phyloP scores from a whole-genome alignment of 2,888 invertebrate genomes.

The Cremastinae sp. region DNA sequence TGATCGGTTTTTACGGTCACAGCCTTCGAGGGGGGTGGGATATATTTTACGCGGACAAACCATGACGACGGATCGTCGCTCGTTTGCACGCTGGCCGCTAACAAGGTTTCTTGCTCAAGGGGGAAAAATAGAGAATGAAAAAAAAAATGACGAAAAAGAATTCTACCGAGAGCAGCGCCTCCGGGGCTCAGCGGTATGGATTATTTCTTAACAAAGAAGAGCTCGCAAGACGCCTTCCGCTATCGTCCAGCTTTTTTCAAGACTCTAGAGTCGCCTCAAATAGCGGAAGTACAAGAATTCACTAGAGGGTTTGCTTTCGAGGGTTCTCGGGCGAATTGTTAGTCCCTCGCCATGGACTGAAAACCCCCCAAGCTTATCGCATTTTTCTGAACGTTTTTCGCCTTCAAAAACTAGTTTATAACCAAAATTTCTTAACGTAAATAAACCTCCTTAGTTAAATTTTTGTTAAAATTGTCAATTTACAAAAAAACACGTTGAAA shows the following conservation, averaged over 20 bases:
- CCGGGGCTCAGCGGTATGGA: constrained; percentile 52
- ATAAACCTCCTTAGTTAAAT: too few relatives aligned
- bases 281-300: constrained; percentile 34
- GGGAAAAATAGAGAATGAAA: constrained; percentile 14
- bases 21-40: constrained; percentile 68
- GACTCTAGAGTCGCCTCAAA: constrained; percentile 46
- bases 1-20: constrained; percentile 68
- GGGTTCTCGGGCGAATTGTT: constrained; percentile 24
- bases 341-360: constrained; percentile 25
- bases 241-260: constrained; percentile 45
- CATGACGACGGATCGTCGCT: constrained; percentile 39
- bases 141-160: constrained; percentile 20
- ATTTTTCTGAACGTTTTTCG: background rate
- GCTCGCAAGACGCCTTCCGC: constrained; percentile 41
- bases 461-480: too few relatives aligned
- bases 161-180: constrained; percentile 48
- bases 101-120: constrained; percentile 30
- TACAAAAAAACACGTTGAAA: too few relatives aligned
- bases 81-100: constrained; percentile 14
- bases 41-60: constrained; percentile 40
- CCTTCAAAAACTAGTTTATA: too few relatives aligned
- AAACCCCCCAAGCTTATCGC: constrained; percentile 29
- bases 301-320: constrained; percentile 9
- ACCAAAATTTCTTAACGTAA: too few relatives aligned
- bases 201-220: constrained; percentile 30